Base-by-base conservation (phyloP, 1,140 invertebrate species). In the Drosophila pseudoananassae region DNA sequence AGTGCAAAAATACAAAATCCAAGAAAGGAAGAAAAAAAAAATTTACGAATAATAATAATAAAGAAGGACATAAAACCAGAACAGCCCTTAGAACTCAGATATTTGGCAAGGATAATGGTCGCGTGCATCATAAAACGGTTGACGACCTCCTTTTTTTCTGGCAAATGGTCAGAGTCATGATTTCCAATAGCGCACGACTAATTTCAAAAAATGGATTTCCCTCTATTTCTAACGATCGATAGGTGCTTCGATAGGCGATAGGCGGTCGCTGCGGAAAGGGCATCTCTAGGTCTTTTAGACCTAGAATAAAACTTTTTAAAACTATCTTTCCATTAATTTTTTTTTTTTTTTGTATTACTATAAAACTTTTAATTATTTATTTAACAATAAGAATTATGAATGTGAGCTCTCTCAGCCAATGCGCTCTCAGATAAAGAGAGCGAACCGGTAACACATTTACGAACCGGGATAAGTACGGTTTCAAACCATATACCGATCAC, bases 81-180 rank as follows among this genome's bases (percentile, higher is more conserved):
- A 78, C 79, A 83, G 79, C 79, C 79, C 79, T 83, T 46, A 69
- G 61, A 43, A 25, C 29, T 27, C 10, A 40, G 25, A 31, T 50
- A 38, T 45, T 76, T 64, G 56, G 60, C 58, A 59, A 81, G 81
- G 77, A 87, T 84, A 84, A 65, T 58, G 71, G 61, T 58, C 46
- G 72, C 55, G 61, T 76, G 78, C 74, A 81, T 81, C 78, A 82
- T 85, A 78, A 85, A 85, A 75, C 81, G 81, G 81, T 85, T 85
- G 82, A 78, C 81, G 81, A 85, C 82, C 82, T 75, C 38, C 15
- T 43, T 36, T 12, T 31, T 36, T 36, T 25, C 53, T 47, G 51
- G 17, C 36, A 56, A 38, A 51, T 23, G 31, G 20, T 20, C 33
- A 63, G 10, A 31, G 12, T 51, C 6, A 33, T 46, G 47, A 33